Base-by-base conservation (phyloP, 2,797 vertebrate genomes). In the Pangasius krempfi region DNA sequence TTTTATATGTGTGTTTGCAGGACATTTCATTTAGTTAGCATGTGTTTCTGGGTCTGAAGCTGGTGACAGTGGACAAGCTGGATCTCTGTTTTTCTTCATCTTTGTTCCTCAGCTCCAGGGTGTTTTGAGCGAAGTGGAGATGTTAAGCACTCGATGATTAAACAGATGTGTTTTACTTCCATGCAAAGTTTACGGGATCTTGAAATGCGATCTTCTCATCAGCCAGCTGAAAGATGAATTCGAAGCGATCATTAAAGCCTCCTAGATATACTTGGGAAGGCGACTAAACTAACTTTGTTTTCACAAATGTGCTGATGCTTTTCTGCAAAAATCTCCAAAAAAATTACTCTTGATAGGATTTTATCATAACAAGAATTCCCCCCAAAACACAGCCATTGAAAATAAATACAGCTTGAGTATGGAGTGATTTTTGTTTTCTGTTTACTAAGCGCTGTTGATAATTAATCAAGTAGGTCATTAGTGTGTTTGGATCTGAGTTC, bases 391-490 rank as follows among this genome's bases (percentile, higher is more conserved):
- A 33, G 87, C 76, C 66, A 83, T 30, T 20, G 72, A 83, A 88
- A 90, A 90, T 90, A 87, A 90, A 89, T 78, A 88, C 66, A 33
- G 80, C 40, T 56, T 84, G 73, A 62, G 64, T 85, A 78, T n/a
- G 4, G 87, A 90, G 89, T 86, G 76, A 89, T 82, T 91, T 88
- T 89, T 90, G 89, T 92, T 91, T 88, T 91, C 33, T 91, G 82
- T 92, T 93, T 92, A 91, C 88, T 87, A 60, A 89, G 76, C 68
- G 52, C 30, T 81, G 73, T 86, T 79, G 89, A 82, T 86, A 91
- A 93, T 93, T 91, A 52, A 91, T 93, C 92, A 90, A 44, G 79
- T 4, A 58, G 72, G 52, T 85, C 90, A 87, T 87, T 86, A 84
- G 50, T 9, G 1, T 93, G 93, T 94, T 94, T 94, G 90, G 84